Evolutionary conservation across 2,888 invertebrate genomes (phyloP).

Genomic region (Apamea monoglypha): DNA sequence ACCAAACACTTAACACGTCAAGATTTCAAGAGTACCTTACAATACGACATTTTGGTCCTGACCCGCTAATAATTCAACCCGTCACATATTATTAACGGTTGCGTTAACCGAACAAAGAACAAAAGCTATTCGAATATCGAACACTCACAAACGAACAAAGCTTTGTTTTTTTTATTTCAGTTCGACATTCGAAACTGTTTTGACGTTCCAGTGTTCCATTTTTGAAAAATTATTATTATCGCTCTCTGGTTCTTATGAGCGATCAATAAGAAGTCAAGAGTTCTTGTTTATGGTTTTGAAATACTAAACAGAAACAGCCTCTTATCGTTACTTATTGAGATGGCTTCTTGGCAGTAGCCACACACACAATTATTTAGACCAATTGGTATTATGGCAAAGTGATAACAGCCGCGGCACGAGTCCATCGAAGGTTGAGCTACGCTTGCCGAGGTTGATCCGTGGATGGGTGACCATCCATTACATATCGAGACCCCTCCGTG

Average conservation of each 20-base stretch:
- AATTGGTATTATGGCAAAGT: not conserved
- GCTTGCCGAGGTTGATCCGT: not conserved
- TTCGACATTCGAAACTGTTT: conserved; percentile 81
- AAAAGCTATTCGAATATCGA: conserved; percentile 81
- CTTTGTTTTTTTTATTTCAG: conserved; percentile 71
- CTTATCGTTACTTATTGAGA: conserved; percentile 23
- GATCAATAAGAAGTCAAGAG: conserved; percentile 51
- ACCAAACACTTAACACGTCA: conserved; percentile 17
- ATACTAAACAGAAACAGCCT: conserved; percentile 44
- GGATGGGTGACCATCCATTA: too few relatives aligned
- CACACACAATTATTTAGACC: not conserved
- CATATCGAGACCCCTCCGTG: not conserved
- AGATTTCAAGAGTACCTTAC: conserved; percentile 18
- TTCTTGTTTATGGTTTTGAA: conserved; percentile 49
- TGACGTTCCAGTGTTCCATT: conserved; percentile 74
- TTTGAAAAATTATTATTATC: conserved; percentile 67
- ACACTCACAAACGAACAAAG: conserved; percentile 77
- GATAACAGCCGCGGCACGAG: not conserved
- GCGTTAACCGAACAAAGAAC: conserved; percentile 81
- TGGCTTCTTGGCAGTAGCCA: conserved; percentile 4
- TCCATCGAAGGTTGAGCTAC: not conserved
- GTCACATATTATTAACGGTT: conserved; percentile 75
- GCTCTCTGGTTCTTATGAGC: conserved; percentile 45
- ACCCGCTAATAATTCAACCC: conserved; percentile 61
- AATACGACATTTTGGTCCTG: conserved; percentile 49